Evolutionary conservation across 2,113 vertebrate genomes (phyloP).

Genomic region (Clupea harengus): DNA sequence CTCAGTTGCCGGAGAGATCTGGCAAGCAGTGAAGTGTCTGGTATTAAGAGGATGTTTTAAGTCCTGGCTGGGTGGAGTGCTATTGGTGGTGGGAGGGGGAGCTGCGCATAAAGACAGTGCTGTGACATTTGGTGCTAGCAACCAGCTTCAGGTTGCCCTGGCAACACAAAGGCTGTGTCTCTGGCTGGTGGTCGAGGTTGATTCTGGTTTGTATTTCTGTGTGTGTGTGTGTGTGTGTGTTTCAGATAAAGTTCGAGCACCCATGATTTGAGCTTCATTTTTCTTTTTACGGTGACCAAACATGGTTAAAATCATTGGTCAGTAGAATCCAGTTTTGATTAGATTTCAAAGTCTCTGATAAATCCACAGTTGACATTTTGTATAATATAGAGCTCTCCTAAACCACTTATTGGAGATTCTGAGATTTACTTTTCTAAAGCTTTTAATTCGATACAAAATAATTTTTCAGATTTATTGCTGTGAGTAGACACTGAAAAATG

Average conservation of each 20-base stretch:
- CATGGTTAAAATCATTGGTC: background rate
- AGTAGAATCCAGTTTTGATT: background rate
- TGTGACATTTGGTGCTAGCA: conserved; percentile 27
- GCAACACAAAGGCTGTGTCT: conserved; percentile 19
- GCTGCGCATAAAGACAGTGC: background rate
- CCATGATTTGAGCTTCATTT: background rate
- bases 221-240: background rate
- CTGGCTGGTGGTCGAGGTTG: conserved; percentile 3
- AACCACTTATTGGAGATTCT: background rate
- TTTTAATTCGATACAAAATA: background rate
- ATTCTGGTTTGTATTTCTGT: conserved; percentile 8
- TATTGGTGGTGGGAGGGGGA: background rate
- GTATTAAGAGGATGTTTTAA: conserved; percentile 23
- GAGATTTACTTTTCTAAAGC: background rate
- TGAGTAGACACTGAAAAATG: background rate
- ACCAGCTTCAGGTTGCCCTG: background rate
- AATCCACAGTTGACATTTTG: background rate
- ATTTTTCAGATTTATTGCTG: background rate
- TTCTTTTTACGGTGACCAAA: background rate
- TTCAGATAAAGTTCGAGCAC: background rate
- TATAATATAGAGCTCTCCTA: background rate
- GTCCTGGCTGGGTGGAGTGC: background rate
- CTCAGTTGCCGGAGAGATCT: conserved; percentile 4
- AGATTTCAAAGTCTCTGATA: background rate
- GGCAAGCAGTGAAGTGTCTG: conserved; percentile 13